These are phyloP conservation scores for Drosophila obscura DNA, from an alignment of 1,140 invertebrate species.

Conservation along the genomic window DNA sequence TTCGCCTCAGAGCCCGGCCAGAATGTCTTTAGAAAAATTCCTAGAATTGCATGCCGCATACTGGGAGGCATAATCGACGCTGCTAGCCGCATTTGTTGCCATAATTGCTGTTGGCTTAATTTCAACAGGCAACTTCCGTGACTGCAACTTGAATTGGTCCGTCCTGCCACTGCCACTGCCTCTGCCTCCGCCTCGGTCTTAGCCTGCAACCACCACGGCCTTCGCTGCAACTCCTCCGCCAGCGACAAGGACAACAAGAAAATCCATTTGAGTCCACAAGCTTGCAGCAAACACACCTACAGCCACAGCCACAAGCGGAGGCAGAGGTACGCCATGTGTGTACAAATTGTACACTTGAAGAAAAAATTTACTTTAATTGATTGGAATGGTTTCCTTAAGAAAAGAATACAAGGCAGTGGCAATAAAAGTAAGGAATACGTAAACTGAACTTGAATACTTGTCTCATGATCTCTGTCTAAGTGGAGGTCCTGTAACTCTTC, in stretches of 20 bases:
- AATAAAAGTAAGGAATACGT: too few relatives aligned
- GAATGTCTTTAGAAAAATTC: constrained; percentile 57
- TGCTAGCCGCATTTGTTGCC: constrained; percentile 76
- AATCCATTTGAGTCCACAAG: constrained; percentile 70
- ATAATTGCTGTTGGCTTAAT: constrained; percentile 81
- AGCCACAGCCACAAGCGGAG: neutral
- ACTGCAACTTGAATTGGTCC: constrained; percentile 69
- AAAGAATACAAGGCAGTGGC: too few relatives aligned
- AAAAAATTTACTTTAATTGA: neutral
- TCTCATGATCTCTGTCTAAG: too few relatives aligned
- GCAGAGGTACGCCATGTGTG: constrained; percentile 2
- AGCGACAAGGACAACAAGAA: constrained; percentile 65
- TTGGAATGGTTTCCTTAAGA: neutral
- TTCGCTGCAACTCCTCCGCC: constrained; percentile 36
- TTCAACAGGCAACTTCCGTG: constrained; percentile 76
- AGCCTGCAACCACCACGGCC: neutral
- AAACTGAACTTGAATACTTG: too few relatives aligned
- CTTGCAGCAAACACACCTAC: constrained; percentile 32
- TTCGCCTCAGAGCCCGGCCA: constrained; percentile 13
- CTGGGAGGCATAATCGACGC: constrained; percentile 62
- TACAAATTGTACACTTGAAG: constrained; percentile 14
- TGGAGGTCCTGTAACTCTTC: too few relatives aligned
- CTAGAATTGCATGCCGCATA: constrained; percentile 43
- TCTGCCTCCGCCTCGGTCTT: constrained; percentile 11
- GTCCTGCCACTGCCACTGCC: neutral